These are phyloP conservation scores for Actias luna DNA, from an alignment of 2,888 invertebrate genomes.

Conservation along the genomic window DNA sequence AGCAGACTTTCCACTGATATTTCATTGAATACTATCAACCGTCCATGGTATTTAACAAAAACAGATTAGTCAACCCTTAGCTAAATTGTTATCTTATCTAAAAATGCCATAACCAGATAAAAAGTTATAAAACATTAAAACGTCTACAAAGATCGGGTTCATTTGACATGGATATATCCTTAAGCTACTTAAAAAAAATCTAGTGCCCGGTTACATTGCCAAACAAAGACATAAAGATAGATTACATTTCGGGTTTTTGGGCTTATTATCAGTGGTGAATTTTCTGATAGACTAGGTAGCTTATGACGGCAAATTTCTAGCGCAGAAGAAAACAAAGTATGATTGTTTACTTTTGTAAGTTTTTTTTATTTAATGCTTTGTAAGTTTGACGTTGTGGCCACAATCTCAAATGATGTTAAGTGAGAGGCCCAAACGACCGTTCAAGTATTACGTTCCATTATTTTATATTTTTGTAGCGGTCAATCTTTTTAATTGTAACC, in stretches of 20 bases:
- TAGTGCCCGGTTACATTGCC: background rate
- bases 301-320: too few species aligned
- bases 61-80: slow-evolving; percentile 47
- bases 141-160: background rate
- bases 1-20: slow-evolving; percentile 60
- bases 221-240: background rate
- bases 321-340: too few species aligned
- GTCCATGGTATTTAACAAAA: slow-evolving; percentile 47
- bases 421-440: too few species aligned
- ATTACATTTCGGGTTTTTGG: too few species aligned
- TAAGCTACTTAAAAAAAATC: background rate
- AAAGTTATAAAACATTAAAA: background rate
- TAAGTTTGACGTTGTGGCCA: too few species aligned
- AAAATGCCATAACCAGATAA: slow-evolving; percentile 12
- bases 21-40: slow-evolving; percentile 59
- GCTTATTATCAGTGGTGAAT: background rate
- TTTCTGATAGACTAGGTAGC: background rate
- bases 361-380: too few species aligned
- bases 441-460: too few species aligned
- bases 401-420: too few species aligned
- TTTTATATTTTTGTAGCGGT: too few species aligned
- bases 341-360: too few species aligned
- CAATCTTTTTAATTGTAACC: too few species aligned
- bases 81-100: slow-evolving; percentile 46
- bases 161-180: background rate